Conservation (phyloP, 2,113 vertebrate species). For the Amia ocellicauda region DNA sequence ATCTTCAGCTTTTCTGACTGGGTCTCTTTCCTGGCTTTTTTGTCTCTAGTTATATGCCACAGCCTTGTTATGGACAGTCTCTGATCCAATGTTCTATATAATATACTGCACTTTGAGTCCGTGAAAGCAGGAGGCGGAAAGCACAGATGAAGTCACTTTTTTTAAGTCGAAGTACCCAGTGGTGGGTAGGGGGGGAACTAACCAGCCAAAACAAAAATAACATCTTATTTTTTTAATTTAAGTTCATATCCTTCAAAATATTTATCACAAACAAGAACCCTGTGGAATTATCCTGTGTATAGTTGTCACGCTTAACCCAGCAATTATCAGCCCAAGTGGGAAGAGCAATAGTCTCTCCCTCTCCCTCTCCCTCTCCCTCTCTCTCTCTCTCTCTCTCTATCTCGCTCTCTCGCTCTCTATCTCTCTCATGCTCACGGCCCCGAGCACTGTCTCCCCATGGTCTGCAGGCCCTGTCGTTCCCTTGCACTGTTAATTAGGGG, state of each 20-base stretch:
- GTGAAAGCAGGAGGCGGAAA: too few species aligned
- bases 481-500: constrained; percentile 37
- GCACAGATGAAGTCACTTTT: too few species aligned
- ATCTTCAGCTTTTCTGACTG: too few species aligned
- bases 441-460: neutral
- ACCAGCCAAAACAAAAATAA: constrained; percentile 17
- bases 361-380: constrained; percentile 4
- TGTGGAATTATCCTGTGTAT: constrained; percentile 41
- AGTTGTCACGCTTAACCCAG: constrained; percentile 39
- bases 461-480: constrained; percentile 28
- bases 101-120: too few species aligned
- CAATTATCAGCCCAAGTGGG: constrained; percentile 30
- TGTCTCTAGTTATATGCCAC: too few species aligned
- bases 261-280: constrained; percentile 45
- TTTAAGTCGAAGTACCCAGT: neutral
- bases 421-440: constrained; percentile 13
- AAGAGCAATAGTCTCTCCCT: constrained; percentile 17
- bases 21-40: too few species aligned
- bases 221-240: constrained; percentile 22
- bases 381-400: constrained; percentile 16
- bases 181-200: constrained; percentile 11
- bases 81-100: too few species aligned
- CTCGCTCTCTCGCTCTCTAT: constrained; percentile 11
- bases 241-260: constrained; percentile 47
- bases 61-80: too few species aligned